Base-by-base conservation (phyloP, 92 coral and sea anemone species). In the Pocillopora grandis region DNA sequence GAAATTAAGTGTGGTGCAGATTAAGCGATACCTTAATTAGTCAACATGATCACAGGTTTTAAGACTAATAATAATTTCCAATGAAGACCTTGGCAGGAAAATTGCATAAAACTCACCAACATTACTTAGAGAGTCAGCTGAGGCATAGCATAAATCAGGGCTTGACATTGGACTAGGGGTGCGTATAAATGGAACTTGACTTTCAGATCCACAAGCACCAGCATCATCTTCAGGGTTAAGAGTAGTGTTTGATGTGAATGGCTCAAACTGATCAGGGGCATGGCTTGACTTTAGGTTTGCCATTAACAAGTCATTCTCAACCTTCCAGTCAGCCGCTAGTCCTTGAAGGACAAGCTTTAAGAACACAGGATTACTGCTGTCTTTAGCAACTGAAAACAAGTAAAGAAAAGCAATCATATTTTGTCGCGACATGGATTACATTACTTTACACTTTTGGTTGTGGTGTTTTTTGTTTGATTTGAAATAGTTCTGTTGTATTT, bases 341-440 rank as follows among this genome's bases (percentile, higher is more conserved):
- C 99, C 95, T 84, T 97, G 99, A 15, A 97, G 91, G 73, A 97
- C 99, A n/a, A 97, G 96, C 89, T 91, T 97, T 60, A 97, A 92
- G 14, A 97, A 84, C 71, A 91, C 94, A 8, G 99, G 98, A 73
- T 93, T 94, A 76, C 94, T 94, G 79, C 92, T 90, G 85, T 97
- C 99, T 80, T 97, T 97, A 80, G 99, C 95, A 82, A 97, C 99
- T 97, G 78, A 11, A 83, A 56, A 48, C 18, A 63, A 70, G 57
- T 59, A 78, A 35, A 7, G 4, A 1, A 62, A 3, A 36, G 33
- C 36, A 20, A 10, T 67, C 2, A 67, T 11, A 27, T 9, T 16
- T 72, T 18, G 52, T 42, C 0, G 8, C 52, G 0, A 42, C 52
- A 42, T 42, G 52, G 52, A 42, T 42, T 42, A 42, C 52, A 42